These are phyloP conservation scores for Platichthys stellatus DNA, from an alignment of 2,113 vertebrate species.

Conservation along the genomic window DNA sequence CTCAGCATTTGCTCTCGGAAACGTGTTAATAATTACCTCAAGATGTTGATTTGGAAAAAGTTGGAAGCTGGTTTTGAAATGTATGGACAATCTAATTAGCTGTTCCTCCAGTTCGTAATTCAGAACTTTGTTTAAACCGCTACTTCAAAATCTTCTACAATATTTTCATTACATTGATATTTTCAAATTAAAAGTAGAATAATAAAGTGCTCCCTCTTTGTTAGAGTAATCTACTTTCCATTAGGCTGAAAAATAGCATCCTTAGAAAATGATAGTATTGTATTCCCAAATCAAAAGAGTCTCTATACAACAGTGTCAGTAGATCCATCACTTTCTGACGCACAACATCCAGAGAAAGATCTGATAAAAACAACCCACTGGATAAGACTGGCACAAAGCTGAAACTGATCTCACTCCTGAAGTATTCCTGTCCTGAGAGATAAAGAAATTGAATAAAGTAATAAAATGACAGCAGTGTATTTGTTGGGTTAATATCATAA, in stretches of 20 bases:
- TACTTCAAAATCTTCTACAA: too few species aligned
- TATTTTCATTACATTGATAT: too few species aligned
- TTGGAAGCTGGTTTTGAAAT: constrained; percentile 40
- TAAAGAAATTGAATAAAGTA: not conserved
- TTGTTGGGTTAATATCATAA: too few species aligned
- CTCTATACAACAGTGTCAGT: not conserved
- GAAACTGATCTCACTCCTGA: not conserved
- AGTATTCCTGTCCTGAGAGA: not conserved
- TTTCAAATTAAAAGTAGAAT: constrained; percentile 10
- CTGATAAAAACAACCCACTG: not conserved
- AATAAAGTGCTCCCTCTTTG: not conserved
- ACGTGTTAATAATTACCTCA: constrained; percentile 69
- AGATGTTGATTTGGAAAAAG: constrained; percentile 64
- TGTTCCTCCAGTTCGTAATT: too few species aligned
- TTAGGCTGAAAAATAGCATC: not conserved
- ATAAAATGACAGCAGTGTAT: too few species aligned
- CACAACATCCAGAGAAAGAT: not conserved
- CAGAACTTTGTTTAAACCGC: too few species aligned
- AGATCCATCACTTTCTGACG: constrained; percentile 13
- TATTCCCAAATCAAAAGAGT: not conserved
- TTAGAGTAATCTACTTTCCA: not conserved
- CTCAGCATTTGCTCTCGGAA: constrained; percentile 58
- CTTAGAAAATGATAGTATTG: not conserved
- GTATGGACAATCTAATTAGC: too few species aligned
- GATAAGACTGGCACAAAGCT: not conserved